Evolutionary conservation across 2,888 invertebrate genomes (phyloP).

Genomic region (Parthenolecanium corni): DNA sequence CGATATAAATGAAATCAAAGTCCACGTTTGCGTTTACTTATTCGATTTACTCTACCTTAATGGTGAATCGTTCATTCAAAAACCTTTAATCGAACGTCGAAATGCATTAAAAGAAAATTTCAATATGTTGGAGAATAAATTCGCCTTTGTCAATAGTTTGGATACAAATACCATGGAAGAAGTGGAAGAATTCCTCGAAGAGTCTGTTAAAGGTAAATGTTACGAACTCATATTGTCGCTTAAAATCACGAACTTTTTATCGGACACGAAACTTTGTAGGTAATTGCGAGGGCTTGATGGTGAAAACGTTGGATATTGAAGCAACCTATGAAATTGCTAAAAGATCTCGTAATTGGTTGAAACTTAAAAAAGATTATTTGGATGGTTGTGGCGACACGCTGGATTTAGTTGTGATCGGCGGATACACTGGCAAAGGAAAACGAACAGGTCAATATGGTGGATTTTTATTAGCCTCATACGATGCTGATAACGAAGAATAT

Average conservation of each 20-base stretch:
- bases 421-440: conserved; percentile 83
- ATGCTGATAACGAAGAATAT: conserved; percentile 77
- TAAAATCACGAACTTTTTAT: background rate
- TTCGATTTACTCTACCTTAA: conserved; percentile 92
- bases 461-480: conserved; percentile 87
- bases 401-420: conserved; percentile 91
- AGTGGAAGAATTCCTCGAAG: conserved; percentile 86
- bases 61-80: conserved; percentile 66
- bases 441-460: conserved; percentile 89
- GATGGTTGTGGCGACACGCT: conserved; percentile 93
- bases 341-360: conserved; percentile 85
- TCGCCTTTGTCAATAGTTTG: conserved; percentile 71
- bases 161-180: conserved; percentile 81
- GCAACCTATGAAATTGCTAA: conserved; percentile 97
- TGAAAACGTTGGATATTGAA: conserved; percentile 79
- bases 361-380: conserved; percentile 94
- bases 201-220: conserved; percentile 66
- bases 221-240: background rate
- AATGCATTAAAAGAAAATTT: conserved; percentile 59
- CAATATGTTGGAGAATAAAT: conserved; percentile 60
- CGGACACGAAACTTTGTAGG: conserved; percentile 45
- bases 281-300: conserved; percentile 98
- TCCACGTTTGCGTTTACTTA: conserved; percentile 89
- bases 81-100: conserved; percentile 65
- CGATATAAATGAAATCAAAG: conserved; percentile 60